Evolutionary conservation across 2,888 invertebrate genomes (phyloP).

Genomic region (Yponomeuta evonymella): DNA sequence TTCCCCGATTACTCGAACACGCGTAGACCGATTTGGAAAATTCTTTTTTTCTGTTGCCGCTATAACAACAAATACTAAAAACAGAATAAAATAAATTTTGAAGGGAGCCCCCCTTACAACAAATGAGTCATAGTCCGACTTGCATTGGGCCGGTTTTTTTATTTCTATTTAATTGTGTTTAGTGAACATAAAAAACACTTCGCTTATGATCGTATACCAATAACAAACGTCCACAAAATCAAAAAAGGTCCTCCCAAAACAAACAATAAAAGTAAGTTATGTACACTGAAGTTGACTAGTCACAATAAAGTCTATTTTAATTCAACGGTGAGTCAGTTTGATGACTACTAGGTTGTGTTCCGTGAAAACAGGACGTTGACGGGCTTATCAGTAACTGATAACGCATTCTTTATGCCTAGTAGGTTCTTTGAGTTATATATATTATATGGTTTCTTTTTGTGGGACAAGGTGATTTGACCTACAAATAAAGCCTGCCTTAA

Average conservation of each 20-base stretch:
- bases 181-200: too few species aligned
- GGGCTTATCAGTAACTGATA: conserved; percentile 55
- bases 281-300: background rate
- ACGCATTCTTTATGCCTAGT: conserved; percentile 33
- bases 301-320: background rate
- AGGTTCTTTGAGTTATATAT: background rate
- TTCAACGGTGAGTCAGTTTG: background rate
- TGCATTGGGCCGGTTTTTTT: too few species aligned
- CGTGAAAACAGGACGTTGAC: conserved; percentile 40
- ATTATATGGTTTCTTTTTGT: background rate
- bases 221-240: too few species aligned
- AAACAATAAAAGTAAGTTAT: background rate
- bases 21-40: too few species aligned
- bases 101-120: too few species aligned
- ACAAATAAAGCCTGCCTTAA: background rate
- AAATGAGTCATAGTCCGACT: too few species aligned
- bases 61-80: too few species aligned
- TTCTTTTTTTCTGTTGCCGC: too few species aligned
- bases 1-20: too few species aligned
- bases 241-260: background rate
- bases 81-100: too few species aligned
- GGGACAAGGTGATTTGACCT: background rate
- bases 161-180: too few species aligned
- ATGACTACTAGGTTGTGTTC: background rate
- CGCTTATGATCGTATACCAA: too few species aligned